Evolutionary conservation across 2,888 invertebrate species (phyloP).

Genomic region (Drosophila borborema): DNA sequence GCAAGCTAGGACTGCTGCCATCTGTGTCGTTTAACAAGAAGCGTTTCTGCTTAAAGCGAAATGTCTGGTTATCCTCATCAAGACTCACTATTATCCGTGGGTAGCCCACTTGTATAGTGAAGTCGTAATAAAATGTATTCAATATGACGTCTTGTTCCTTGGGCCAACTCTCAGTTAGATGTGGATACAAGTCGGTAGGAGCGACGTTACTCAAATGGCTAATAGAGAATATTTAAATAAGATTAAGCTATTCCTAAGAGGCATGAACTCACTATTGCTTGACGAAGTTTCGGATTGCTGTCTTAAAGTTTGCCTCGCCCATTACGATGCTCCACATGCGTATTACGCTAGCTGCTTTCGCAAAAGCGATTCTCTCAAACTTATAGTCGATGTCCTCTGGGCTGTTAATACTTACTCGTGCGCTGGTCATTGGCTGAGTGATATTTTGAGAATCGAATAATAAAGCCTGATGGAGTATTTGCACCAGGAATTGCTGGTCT

Average conservation of each 20-base stretch:
- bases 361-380: not conserved
- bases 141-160: not conserved
- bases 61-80: not conserved
- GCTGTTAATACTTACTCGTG: not conserved
- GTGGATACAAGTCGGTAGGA: not conserved
- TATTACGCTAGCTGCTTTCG: constrained; percentile 5
- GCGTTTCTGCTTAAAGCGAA: not conserved
- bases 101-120: not conserved
- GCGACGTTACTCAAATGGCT: not conserved
- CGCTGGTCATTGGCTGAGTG: constrained; percentile 3
- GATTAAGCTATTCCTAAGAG: not conserved
- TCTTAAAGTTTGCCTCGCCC: constrained; percentile 2
- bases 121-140: not conserved
- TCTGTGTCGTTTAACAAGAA: not conserved
- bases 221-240: not conserved
- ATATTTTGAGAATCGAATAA: not conserved
- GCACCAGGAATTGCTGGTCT: not conserved
- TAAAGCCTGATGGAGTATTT: not conserved
- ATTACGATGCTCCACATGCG: not conserved
- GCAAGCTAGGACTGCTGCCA: not conserved
- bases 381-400: not conserved
- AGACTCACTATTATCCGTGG: not conserved
- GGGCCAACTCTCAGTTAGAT: not conserved
- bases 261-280: not conserved
- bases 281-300: not conserved